Percentiles rank a stretch among this genome's conserved stretches.
Conservation (phyloP, 2,797 vertebrate genomes). For the Anas bahamensis region DNA sequence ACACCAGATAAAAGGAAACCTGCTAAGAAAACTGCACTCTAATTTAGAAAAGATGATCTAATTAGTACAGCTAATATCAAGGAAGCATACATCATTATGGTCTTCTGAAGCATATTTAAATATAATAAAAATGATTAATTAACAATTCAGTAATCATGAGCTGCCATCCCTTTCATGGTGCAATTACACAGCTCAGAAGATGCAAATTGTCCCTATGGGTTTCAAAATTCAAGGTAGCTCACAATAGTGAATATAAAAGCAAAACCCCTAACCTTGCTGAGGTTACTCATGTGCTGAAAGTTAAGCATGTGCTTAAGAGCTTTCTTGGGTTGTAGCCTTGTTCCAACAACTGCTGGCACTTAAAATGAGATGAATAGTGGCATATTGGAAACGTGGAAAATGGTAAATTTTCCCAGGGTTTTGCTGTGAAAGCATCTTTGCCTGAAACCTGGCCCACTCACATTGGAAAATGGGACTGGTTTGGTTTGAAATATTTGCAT, state of each 20-base stretch:
- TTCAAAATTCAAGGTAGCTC: slow-evolving; percentile 20
- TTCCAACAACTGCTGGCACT: slow-evolving; percentile 32
- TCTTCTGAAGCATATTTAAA: slow-evolving; percentile 62
- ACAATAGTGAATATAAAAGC: not conserved
- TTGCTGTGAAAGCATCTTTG: slow-evolving; percentile 68
- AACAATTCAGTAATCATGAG: slow-evolving; percentile 47
- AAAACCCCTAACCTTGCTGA: not conserved
- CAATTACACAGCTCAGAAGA: slow-evolving; percentile 37
- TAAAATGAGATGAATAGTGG: slow-evolving; percentile 18
- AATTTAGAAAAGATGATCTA: slow-evolving; percentile 69
- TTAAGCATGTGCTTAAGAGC: slow-evolving; percentile 38
- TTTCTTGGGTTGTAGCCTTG: slow-evolving; percentile 37
- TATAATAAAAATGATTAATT: slow-evolving; percentile 72
- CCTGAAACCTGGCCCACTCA: slow-evolving; percentile 60
- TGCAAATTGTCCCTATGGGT: not conserved
- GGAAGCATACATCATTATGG: slow-evolving; percentile 67
- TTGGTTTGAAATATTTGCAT: slow-evolving; percentile 65
- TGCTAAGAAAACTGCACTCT: slow-evolving; percentile 66
- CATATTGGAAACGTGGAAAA: slow-evolving; percentile 50
- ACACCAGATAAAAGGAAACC: slow-evolving; percentile 69
- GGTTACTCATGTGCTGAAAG: slow-evolving; percentile 28
- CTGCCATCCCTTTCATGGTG: slow-evolving; percentile 30
- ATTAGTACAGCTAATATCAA: slow-evolving; percentile 70
- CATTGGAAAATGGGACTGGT: slow-evolving; percentile 59
- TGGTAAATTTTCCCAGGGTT: slow-evolving; percentile 64